These are phyloP conservation scores for Fukomys damarensis DNA, from an alignment of 2,113 vertebrate genomes.

Conservation along the genomic window DNA sequence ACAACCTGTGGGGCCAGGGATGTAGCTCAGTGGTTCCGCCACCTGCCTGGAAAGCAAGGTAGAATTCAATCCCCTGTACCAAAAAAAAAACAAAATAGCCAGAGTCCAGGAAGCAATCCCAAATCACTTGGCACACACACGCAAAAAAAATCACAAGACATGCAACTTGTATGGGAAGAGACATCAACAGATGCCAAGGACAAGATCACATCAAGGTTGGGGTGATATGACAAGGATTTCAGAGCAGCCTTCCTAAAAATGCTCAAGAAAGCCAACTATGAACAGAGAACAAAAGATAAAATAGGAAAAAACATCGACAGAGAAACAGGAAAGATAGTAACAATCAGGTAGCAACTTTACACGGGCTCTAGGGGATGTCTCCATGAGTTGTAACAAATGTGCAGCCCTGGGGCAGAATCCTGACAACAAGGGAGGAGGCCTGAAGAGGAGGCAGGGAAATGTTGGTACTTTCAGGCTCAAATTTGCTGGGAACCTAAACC, in stretches of 20 bases:
- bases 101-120: background rate
- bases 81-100: too few relatives aligned
- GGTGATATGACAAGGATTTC: background rate
- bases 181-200: background rate
- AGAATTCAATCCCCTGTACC: too few relatives aligned
- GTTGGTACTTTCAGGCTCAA: background rate
- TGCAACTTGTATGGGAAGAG: background rate
- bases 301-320: background rate
- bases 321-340: background rate
- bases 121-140: background rate
- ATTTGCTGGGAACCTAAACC: background rate
- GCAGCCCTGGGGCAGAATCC: too few relatives aligned
- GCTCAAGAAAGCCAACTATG: background rate
- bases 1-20: too few relatives aligned
- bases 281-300: background rate
- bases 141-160: background rate
- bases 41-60: too few relatives aligned
- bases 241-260: slow-evolving; percentile 8
- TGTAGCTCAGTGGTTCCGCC: too few relatives aligned
- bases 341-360: background rate
- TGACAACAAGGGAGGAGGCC: background rate
- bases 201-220: background rate
- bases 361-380: background rate
- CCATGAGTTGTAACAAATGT: background rate
- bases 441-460: background rate